phyloP scores from a whole-genome alignment of 1,140 invertebrate genomes.

The Pissodes strobi region DNA sequence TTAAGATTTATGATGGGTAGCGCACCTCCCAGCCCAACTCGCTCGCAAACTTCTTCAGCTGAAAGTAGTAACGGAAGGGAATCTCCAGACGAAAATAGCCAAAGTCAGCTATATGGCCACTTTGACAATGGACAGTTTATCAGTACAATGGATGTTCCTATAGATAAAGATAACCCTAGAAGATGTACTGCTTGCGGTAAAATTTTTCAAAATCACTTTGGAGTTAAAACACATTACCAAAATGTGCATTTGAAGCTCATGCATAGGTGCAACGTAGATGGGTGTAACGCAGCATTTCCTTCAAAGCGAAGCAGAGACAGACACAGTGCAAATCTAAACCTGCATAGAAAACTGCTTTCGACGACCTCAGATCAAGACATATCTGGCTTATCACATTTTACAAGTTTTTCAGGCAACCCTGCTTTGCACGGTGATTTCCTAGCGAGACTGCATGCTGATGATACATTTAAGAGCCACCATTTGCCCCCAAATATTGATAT shows the following conservation, averaged over 20 bases:
- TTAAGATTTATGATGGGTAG: slow-evolving; percentile 56
- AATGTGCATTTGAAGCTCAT: slow-evolving; percentile 95
- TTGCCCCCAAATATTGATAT: slow-evolving; percentile 54
- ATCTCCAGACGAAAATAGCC: slow-evolving; percentile 61
- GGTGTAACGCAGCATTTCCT: slow-evolving; percentile 95
- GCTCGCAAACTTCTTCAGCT: slow-evolving; percentile 63
- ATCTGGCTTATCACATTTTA: slow-evolving; percentile 52
- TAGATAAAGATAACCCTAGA: slow-evolving; percentile 78
- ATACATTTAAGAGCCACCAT: slow-evolving; percentile 58
- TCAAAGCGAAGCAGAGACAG: slow-evolving; percentile 91
- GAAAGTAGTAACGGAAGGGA: slow-evolving; percentile 62
- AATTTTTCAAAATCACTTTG: slow-evolving; percentile 92
- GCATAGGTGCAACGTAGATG: slow-evolving; percentile 94
- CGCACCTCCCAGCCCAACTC: slow-evolving; percentile 60
- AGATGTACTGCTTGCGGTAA: slow-evolving; percentile 91
- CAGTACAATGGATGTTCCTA: slow-evolving; percentile 77
- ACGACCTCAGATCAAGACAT: slow-evolving; percentile 64
- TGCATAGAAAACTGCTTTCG: slow-evolving; percentile 86
- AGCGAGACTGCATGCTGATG: slow-evolving; percentile 77
- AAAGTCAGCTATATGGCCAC: slow-evolving; percentile 68
- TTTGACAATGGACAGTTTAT: slow-evolving; percentile 75
- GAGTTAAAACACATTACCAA: slow-evolving; percentile 94
- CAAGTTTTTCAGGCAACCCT: slow-evolving; percentile 59
- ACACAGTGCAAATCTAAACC: slow-evolving; percentile 89
- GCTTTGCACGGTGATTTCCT: slow-evolving; percentile 77